A percentile compares a stretch with the other conserved stretches of the same genome.
phyloP scores from a whole-genome alignment of 35 echinoderm and acorn worm species.

The Strongylocentrotus purpuratus region DNA sequence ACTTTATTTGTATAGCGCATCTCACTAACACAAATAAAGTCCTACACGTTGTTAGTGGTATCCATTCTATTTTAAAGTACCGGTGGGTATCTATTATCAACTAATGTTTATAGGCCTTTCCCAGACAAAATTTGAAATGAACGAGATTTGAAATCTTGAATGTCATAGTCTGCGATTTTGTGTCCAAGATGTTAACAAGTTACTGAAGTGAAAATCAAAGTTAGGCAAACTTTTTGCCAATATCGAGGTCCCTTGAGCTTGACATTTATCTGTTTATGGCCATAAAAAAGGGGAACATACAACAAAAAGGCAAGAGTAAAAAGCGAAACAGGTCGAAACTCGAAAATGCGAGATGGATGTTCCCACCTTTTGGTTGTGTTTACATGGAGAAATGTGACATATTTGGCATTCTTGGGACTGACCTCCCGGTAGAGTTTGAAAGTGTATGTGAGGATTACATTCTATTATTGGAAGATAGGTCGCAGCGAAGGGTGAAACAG shows the following conservation, averaged over 20 bases:
- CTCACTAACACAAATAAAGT: too few species aligned
- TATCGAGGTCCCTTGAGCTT: background rate
- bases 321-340: background rate
- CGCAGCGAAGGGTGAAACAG: background rate
- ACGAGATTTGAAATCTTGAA: background rate
- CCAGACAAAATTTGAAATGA: background rate
- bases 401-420: background rate
- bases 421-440: background rate
- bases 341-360: conserved; percentile 1
- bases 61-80: background rate
- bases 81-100: too few species aligned
- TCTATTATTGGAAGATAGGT: conserved; percentile 7
- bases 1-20: too few species aligned
- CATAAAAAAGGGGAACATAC: background rate
- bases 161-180: background rate
- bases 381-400: conserved; percentile 5
- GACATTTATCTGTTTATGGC: background rate
- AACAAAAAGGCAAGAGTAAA: background rate
- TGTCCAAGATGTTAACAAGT: background rate
- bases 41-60: too few species aligned
- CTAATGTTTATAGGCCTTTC: too few species aligned
- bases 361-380: background rate
- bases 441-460: conserved; percentile 4
- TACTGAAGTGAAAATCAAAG: background rate
- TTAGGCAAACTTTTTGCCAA: background rate